Evolutionary conservation across 2,888 invertebrate species (phyloP), one percentile per base, ranked within the genome.

Genomic region (Orthosia incerta): DNA sequence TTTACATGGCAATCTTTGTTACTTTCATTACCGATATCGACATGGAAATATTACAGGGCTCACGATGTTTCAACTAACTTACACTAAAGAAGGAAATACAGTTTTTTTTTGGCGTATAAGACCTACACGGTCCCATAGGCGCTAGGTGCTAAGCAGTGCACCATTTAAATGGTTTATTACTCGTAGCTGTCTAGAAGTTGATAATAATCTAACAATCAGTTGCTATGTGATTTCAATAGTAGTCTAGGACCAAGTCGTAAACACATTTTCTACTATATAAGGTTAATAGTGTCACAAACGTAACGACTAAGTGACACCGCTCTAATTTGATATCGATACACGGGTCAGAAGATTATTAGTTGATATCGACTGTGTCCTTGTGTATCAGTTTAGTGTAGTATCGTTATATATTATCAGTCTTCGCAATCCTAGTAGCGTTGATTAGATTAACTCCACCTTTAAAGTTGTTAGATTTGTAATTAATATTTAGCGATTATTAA

Each of bases 271-370:
- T 39, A 69, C 69, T 75, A 23, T 61, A 46, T 31, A 45, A 68
- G 48, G 63, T 64, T 31, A 79, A 23, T 11, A 56, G n/a, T 72
- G 57, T 53, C 46, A 45, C 48, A 39, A 39, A 53, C 23, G 50
- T 66, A 55, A 60, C 20, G 64, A 65, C 51, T 51, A 50, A 31
- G 53, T 82, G 64, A 31, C 64, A 78, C 46, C 50, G 80, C 45
- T 76, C 83, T 70, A 65, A 69, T 82, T 82, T 56, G 79, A 78
- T 86, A 82, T 76, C 68, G 48, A 70, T 68, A 67, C 64, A 68
- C 66, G 61, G 84, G 83, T 79, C 84, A 86, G 70, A 72, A 70
- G 74, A 67, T 73, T 78, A 81, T 78, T 85, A 70, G 59, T 56
- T 69, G 31, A 56, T 73, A 76, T 76, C 60, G 65, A 79, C 76